Conservation (phyloP, 2,797 vertebrate genomes). For the Pteronotus mesoamericanus region DNA sequence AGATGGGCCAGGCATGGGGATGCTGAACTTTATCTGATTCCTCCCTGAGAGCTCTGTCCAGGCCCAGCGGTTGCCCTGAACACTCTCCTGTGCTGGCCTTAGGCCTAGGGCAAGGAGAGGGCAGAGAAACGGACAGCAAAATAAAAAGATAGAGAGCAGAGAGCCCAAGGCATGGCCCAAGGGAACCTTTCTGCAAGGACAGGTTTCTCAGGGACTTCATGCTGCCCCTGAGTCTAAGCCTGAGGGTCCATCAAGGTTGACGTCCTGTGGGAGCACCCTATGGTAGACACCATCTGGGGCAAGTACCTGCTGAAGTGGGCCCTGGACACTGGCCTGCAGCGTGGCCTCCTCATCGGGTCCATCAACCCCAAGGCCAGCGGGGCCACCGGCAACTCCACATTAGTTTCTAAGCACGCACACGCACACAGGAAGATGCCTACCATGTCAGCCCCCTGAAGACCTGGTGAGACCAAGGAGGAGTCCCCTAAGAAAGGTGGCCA, state of each 20-base stretch:
- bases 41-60: conserved; percentile 46
- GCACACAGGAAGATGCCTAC: background rate
- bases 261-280: conserved; percentile 83
- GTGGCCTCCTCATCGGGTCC: conserved; percentile 84
- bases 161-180: background rate
- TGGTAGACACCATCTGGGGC: conserved; percentile 78
- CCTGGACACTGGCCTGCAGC: conserved; percentile 85
- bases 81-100: background rate
- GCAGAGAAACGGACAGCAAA: background rate
- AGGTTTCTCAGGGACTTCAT: background rate
- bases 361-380: conserved; percentile 81
- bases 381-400: conserved; percentile 85
- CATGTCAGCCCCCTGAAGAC: background rate
- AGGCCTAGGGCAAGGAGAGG: background rate
- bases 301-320: conserved; percentile 83
- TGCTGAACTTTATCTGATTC: background rate
- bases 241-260: conserved; percentile 75
- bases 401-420: conserved; percentile 28
- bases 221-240: background rate
- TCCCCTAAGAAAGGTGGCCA: background rate
- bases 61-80: conserved; percentile 29
- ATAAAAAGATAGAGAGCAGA: background rate
- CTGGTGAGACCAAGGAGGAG: background rate
- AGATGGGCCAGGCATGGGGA: background rate
- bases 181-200: background rate